Evolutionary conservation across 2,888 invertebrate species (phyloP).

Genomic region (Eristalis tenax): DNA sequence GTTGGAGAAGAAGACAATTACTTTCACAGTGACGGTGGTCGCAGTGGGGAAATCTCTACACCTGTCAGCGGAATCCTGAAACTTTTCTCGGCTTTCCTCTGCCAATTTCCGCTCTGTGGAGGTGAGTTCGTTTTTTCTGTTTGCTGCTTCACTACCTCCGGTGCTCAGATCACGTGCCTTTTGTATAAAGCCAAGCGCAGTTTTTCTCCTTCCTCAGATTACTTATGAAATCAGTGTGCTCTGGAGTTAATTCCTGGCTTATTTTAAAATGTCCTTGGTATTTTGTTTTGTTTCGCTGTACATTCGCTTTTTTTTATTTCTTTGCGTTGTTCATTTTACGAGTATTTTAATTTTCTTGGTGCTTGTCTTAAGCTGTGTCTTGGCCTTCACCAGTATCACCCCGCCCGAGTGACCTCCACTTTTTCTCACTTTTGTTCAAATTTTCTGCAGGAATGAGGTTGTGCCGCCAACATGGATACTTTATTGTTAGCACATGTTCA

Average conservation of each 20-base stretch:
- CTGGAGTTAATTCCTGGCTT: slow-evolving; percentile 45
- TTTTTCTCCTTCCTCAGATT: slow-evolving; percentile 11
- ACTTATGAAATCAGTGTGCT: slow-evolving; percentile 28
- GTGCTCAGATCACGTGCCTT: slow-evolving; percentile 14
- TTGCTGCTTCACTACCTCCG: not conserved
- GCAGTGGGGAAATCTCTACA: slow-evolving; percentile 56
- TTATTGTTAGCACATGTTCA: slow-evolving; percentile 50
- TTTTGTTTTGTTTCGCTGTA: slow-evolving; percentile 6
- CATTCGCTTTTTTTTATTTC: not conserved
- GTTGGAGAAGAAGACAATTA: slow-evolving; percentile 44
- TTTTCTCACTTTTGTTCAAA: slow-evolving; percentile 50
- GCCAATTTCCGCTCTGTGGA: slow-evolving; percentile 59
- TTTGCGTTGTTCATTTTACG: not conserved
- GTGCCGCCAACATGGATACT: slow-evolving; percentile 15
- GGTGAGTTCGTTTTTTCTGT: not conserved
- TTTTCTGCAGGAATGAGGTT: slow-evolving; percentile 1
- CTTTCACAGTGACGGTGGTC: slow-evolving; percentile 53
- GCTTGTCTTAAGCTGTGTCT: slow-evolving; percentile 19
- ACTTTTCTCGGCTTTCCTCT: slow-evolving; percentile 53
- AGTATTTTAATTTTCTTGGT: slow-evolving; percentile 1
- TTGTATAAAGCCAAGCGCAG: slow-evolving; percentile 14
- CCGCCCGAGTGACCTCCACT: slow-evolving; percentile 24
- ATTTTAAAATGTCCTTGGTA: slow-evolving; percentile 51
- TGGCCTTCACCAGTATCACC: not conserved
- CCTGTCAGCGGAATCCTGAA: slow-evolving; percentile 58